A percentile compares a stretch with the other conserved stretches of the same genome.
Evolutionary conservation across 64 coral and sea anemone genomes (phyloP).

Genomic region (Porites lutea): DNA sequence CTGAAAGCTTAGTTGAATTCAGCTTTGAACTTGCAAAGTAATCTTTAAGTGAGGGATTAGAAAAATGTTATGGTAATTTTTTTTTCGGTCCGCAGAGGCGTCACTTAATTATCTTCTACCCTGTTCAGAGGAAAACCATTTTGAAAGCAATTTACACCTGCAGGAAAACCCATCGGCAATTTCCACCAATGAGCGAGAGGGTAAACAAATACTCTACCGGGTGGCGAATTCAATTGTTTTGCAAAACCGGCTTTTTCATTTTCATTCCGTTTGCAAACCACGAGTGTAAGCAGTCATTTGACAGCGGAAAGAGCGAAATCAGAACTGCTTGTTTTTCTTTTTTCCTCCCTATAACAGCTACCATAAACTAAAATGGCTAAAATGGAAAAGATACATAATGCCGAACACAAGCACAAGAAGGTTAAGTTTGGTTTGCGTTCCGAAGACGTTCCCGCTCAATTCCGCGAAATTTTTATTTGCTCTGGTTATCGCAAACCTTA

Average conservation of each 20-base stretch:
- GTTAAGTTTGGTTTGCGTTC: not conserved
- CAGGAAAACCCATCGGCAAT: not conserved
- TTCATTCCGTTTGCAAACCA: not conserved
- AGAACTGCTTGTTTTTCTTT: not conserved
- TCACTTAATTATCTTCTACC: too few relatives aligned
- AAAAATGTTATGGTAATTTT: too few relatives aligned
- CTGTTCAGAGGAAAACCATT: too few relatives aligned
- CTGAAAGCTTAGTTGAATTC: too few relatives aligned
- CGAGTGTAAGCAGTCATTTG: not conserved
- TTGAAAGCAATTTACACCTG: not conserved
- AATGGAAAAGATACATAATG: slow-evolving; percentile 12
- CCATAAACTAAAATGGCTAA: not conserved
- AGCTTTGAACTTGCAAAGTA: too few relatives aligned
- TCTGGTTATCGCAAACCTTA: slow-evolving; percentile 69
- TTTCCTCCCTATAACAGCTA: too few relatives aligned
- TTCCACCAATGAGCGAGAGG: slow-evolving; percentile 20
- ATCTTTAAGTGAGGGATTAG: too few relatives aligned
- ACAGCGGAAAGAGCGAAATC: not conserved
- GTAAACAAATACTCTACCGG: not conserved
- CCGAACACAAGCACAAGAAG: not conserved
- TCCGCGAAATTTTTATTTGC: slow-evolving; percentile 68
- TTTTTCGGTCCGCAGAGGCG: too few relatives aligned
- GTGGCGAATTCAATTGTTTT: not conserved
- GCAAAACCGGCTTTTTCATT: not conserved
- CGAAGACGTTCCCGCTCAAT: slow-evolving; percentile 62